Percentiles rank a stretch among this genome's conserved stretches.
phyloP scores from a whole-genome alignment of 1,140 invertebrate species.

The Littorina saxatilis region DNA sequence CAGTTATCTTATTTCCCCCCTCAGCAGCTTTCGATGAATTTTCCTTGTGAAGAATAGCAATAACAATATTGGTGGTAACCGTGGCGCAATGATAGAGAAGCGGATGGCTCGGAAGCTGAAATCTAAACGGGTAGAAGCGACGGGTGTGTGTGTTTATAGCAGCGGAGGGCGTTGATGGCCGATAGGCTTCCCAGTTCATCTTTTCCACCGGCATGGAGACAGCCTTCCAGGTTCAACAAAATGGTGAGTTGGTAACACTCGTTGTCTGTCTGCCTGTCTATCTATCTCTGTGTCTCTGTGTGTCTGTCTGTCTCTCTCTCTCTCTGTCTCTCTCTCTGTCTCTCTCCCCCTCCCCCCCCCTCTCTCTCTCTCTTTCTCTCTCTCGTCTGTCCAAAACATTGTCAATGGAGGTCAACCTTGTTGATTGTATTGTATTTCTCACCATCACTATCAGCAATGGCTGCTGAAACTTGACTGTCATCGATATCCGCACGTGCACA shows the following conservation, averaged over 20 bases:
- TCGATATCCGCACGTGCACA: too few relatives aligned
- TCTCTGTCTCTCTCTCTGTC: neutral
- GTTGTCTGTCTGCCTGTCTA: too few relatives aligned
- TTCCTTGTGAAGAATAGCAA: neutral
- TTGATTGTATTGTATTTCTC: too few relatives aligned
- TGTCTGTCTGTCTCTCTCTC: neutral
- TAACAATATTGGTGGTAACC: neutral
- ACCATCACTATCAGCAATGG: too few relatives aligned
- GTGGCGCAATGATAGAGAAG: too few relatives aligned
- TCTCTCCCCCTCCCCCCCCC: neutral
- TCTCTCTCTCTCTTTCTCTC: conserved; percentile 15
- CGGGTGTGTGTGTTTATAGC: neutral
- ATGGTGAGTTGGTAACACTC: neutral
- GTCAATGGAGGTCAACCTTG: too few relatives aligned
- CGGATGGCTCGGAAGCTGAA: neutral
- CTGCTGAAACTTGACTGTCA: too few relatives aligned
- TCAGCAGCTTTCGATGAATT: neutral
- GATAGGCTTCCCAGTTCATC: conserved; percentile 6
- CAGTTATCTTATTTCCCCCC: neutral
- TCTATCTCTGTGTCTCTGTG: too few relatives aligned
- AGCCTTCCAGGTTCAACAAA: conserved; percentile 6
- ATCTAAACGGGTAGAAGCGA: neutral
- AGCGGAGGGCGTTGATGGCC: conserved; percentile 7
- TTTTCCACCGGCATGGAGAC: conserved; percentile 17
- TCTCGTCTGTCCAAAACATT: too few relatives aligned